Evolutionary conservation across 2,888 invertebrate species (phyloP).

Genomic region (Idaea aversata): DNA sequence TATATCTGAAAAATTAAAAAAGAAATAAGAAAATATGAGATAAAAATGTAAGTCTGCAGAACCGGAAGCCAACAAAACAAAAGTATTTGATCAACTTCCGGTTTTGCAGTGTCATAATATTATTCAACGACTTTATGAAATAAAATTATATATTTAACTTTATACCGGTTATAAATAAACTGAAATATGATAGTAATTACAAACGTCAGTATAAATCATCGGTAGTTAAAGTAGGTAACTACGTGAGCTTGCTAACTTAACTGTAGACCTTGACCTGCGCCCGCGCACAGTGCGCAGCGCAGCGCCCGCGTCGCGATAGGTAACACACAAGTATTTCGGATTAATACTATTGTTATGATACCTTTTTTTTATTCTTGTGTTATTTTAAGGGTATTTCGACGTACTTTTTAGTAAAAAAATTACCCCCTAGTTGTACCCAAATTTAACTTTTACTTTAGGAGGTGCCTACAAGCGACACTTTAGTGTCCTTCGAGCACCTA

Average conservation of each 20-base stretch:
- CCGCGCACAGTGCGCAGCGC: not conserved
- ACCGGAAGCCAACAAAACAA: no score
- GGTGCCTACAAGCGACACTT: no score
- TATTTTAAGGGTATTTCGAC: not conserved
- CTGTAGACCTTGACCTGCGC: not conserved
- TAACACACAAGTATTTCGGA: not conserved
- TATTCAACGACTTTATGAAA: not conserved
- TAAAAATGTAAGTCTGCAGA: no score
- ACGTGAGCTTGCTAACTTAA: not conserved
- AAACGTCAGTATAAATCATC: constrained; percentile 2
- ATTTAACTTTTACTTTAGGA: no score
- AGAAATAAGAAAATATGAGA: no score
- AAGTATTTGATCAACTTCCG: no score
- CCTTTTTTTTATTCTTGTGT: not conserved
- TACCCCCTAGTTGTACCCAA: no score
- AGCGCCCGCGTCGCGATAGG: not conserved
- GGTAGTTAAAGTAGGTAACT: not conserved
- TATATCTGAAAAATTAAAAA: no score
- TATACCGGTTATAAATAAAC: not conserved
- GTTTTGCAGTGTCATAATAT: no score
- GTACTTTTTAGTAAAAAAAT: no score
- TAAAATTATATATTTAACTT: not conserved
- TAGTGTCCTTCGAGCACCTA: no score
- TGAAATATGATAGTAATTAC: not conserved
- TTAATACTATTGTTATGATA: not conserved